Conservation (phyloP, 2,797 vertebrate species). For the Pseudomugil gertrudae region DNA sequence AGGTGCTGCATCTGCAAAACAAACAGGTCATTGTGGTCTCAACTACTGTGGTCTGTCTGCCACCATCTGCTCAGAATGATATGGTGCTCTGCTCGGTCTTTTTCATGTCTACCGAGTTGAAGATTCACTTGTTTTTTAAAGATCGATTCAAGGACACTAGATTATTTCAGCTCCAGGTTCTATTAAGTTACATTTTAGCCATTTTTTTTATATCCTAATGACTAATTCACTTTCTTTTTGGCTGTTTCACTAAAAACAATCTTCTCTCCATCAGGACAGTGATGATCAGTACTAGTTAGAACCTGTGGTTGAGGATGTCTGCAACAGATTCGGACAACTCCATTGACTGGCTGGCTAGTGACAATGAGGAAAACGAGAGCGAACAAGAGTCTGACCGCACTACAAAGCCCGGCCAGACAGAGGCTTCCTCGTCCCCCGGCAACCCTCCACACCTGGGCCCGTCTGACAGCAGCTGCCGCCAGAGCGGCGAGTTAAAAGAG, state of each 20-base stretch:
- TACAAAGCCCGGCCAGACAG: constrained; percentile 45
- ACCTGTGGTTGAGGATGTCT: constrained; percentile 83
- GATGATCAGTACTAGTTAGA: constrained; percentile 82
- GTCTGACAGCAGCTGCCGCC: constrained; percentile 51
- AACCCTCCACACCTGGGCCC: constrained; percentile 47
- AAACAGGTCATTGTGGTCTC: constrained; percentile 66
- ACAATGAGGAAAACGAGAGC: constrained; percentile 79
- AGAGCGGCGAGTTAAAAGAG: constrained; percentile 43
- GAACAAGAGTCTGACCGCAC: constrained; percentile 69
- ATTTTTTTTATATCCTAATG: background rate
- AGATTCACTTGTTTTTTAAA: constrained; percentile 5
- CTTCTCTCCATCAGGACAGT: constrained; percentile 75
- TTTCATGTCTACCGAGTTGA: constrained; percentile 18
- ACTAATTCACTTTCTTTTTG: background rate
- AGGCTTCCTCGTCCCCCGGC: constrained; percentile 41
- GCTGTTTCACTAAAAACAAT: background rate
- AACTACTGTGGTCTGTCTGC: constrained; percentile 49
- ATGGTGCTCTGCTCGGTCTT: constrained; percentile 21
- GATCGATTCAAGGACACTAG: constrained; percentile 16
- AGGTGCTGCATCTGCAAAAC: constrained; percentile 74
- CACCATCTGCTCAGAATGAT: constrained; percentile 49
- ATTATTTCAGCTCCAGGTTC: background rate
- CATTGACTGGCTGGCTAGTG: constrained; percentile 85
- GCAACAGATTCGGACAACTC: constrained; percentile 86
- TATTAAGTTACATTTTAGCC: background rate